These are phyloP conservation scores for Drosophila pegasa DNA, from an alignment of 2,888 invertebrate genomes.

Conservation along the genomic window DNA sequence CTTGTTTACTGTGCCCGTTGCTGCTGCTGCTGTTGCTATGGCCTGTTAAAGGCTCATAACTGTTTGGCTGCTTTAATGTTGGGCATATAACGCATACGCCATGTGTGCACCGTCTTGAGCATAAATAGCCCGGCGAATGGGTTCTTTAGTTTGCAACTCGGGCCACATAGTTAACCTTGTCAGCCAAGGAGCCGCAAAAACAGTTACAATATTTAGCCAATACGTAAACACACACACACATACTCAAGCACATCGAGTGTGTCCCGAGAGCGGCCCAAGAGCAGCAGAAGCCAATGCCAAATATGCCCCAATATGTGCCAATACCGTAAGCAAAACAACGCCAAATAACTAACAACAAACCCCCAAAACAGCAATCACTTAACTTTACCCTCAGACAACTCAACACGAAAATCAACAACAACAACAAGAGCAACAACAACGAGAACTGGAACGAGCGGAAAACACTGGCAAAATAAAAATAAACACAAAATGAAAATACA, in stretches of 20 bases:
- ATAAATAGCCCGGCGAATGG: conserved; percentile 44
- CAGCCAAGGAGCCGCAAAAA: conserved; percentile 9
- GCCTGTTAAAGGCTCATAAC: conserved; percentile 71
- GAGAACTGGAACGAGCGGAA: no score
- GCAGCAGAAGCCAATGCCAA: conserved; percentile 4
- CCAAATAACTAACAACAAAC: conserved; percentile 55
- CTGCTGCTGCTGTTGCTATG: conserved; percentile 60
- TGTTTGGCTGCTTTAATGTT: conserved; percentile 47
- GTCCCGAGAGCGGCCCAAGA: conserved; percentile 1
- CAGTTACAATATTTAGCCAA: conserved; percentile 20
- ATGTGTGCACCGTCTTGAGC: conserved; percentile 53
- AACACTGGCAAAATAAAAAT: conserved; percentile 1
- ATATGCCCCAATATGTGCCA: conserved; percentile 9
- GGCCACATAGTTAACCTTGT: conserved; percentile 20
- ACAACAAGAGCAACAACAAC: not conserved
- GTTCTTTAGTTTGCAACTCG: conserved; percentile 11
- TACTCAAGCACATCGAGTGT: no score
- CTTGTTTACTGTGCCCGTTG: conserved; percentile 39
- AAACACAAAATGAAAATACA: not conserved
- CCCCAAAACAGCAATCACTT: conserved; percentile 67
- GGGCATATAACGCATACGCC: conserved; percentile 58
- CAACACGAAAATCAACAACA: conserved; percentile 16
- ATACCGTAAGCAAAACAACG: conserved; percentile 32
- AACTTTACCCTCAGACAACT: conserved; percentile 41
- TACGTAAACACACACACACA: conserved; percentile 20